Evolutionary conservation across 92 coral and sea anemone genomes (phyloP), one percentile per base, ranked within the genome.

Genomic region (Phenganax stokvisi): DNA sequence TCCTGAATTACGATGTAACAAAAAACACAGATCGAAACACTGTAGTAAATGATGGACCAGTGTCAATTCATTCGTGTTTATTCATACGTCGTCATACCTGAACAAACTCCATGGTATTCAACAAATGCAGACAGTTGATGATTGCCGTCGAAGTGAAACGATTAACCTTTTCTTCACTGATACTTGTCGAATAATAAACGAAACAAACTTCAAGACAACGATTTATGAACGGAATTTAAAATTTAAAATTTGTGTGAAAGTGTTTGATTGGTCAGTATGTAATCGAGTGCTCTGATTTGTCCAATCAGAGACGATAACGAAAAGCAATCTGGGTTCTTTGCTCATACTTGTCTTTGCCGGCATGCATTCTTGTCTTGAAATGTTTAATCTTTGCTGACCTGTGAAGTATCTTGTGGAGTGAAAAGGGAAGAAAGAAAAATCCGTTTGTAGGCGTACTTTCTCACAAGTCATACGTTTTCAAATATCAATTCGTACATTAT

Each of bases 81-180:
- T 20, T 20, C 25, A 20, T 20, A 20, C 25, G 25, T 20, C 30
- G 73, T 37, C 53, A 29, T 68, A 68, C 73, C 73, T 68, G 73
- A 12, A 30, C 7, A 68, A 30, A 68, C 7, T 68, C 73, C 73
- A 68, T 68, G 73, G 73, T n/a, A 68, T 37, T 37, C 47, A 68
- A 68, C 15, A 17, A 28, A 9, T 37, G 73, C 52, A 68, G 54
- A 51, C 31, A 68, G 73, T 37, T 12, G 73, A 30, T 68, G 52
- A 37, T 68, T 68, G 31, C 17, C 13, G 10, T 68, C 30, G 73
- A 15, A 3, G 12, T 11, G 10, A 68, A 68, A n/a, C 3, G 53
- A 30, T 28, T 68, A 52, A 68, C 73, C 73, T 68, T 68, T 37
- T 16, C 73, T 37, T 16, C 73, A 68, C 20, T 5, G 73, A 68